These are phyloP conservation scores for Pantherophis guttatus DNA, from an alignment of 2,113 vertebrate species.

Conservation along the genomic window DNA sequence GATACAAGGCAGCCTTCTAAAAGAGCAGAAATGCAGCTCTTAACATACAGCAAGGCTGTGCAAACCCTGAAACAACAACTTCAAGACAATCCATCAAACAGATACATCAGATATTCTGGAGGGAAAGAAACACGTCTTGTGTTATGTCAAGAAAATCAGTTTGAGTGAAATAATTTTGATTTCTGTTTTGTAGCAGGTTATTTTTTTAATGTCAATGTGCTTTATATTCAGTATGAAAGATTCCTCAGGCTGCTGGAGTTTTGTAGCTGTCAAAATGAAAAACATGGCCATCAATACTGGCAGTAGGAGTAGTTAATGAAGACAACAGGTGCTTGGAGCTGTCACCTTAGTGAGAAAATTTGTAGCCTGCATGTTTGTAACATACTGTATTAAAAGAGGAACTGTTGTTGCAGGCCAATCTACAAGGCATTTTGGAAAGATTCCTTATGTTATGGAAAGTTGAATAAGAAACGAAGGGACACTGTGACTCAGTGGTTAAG, in stretches of 20 bases:
- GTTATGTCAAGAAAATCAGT: neutral
- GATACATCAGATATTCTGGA: neutral
- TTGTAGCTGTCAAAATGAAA: conserved; percentile 7
- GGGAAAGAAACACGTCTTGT: neutral
- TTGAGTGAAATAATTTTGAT: conserved; percentile 5
- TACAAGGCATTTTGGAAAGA: conserved; percentile 8
- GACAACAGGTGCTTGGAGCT: neutral
- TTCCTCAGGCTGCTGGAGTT: neutral
- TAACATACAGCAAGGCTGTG: neutral
- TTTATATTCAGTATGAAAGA: neutral
- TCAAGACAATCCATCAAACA: neutral
- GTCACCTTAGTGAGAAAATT: conserved; percentile 4
- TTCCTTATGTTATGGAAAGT: conserved; percentile 23
- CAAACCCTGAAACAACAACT: neutral
- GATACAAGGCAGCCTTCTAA: neutral
- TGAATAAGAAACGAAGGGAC: neutral
- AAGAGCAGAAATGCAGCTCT: neutral
- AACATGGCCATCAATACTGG: neutral
- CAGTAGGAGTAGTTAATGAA: conserved; percentile 2
- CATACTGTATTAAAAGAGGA: neutral
- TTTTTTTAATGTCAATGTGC: neutral
- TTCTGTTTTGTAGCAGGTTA: neutral
- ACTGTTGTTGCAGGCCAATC: conserved; percentile 25
- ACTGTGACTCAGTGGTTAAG: too few species aligned
- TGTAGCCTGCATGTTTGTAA: conserved; percentile 12